Evolutionary conservation across 2,797 vertebrate genomes (phyloP).

Genomic region (Poecilia velifera): DNA sequence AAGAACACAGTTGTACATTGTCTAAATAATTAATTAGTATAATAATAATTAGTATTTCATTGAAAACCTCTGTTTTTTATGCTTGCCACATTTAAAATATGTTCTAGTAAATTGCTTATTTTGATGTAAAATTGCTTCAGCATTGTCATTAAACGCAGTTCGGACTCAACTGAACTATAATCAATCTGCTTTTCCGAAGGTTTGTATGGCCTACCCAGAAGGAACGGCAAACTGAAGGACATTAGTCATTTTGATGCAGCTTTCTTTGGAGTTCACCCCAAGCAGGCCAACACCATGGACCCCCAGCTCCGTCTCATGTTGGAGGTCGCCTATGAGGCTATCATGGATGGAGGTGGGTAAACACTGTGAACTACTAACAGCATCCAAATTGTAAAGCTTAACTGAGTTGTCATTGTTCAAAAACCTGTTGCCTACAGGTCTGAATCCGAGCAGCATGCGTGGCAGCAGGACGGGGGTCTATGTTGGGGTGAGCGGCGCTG

Average conservation of each 20-base stretch:
- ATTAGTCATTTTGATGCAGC: constrained; percentile 92
- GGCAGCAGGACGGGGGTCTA: constrained; percentile 93
- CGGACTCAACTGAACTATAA: neutral
- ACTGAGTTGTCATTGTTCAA: neutral
- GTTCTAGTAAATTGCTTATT: no score
- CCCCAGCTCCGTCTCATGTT: constrained; percentile 93
- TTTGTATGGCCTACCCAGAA: constrained; percentile 90
- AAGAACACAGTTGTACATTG: no score
- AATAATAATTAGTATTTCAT: no score
- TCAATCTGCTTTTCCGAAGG: constrained; percentile 73
- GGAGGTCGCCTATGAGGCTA: constrained; percentile 92
- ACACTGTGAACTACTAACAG: no score
- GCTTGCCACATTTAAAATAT: neutral
- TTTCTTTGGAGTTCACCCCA: constrained; percentile 93
- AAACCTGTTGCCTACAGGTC: constrained; percentile 75
- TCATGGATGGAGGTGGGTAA: constrained; percentile 91
- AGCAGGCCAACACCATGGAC: constrained; percentile 98
- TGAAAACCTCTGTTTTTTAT: no score
- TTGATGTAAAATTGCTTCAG: neutral
- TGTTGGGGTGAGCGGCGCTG: constrained; percentile 92
- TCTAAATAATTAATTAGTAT: no score
- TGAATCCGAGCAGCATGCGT: constrained; percentile 86
- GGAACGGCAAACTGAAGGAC: constrained; percentile 95
- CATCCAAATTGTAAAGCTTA: neutral
- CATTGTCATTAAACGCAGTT: neutral